Evolutionary conservation across 2,888 invertebrate species (phyloP).

Genomic region (Drosophila prostipennis): DNA sequence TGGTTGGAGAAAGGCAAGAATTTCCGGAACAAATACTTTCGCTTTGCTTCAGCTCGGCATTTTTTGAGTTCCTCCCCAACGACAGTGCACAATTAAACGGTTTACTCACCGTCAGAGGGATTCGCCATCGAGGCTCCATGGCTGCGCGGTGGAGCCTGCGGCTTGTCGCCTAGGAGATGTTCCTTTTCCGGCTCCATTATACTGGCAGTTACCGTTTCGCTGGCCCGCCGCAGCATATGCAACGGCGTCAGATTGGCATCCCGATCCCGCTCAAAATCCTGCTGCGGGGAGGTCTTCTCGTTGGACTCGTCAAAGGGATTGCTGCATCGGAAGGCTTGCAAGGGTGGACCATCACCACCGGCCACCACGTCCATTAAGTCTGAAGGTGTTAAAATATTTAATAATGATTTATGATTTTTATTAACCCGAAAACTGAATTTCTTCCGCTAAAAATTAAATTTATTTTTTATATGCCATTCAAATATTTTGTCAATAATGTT

Average conservation of each 20-base stretch:
- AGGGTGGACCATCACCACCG: conserved; percentile 41
- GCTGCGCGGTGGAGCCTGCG: conserved; percentile 50
- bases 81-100: conserved; percentile 4
- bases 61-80: neutral
- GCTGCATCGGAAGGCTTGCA: conserved; percentile 47
- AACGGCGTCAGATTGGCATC: conserved; percentile 45
- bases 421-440: too few species aligned
- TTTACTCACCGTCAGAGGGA: conserved; percentile 47
- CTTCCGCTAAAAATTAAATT: too few species aligned
- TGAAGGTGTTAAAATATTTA: neutral
- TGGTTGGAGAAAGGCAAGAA: conserved; percentile 29
- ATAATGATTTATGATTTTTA: too few species aligned
- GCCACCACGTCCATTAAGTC: conserved; percentile 53
- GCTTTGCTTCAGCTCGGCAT: conserved; percentile 18
- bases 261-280: neutral
- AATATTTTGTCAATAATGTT: too few species aligned
- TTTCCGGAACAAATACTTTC: conserved; percentile 52
- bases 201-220: conserved; percentile 58
- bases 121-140: conserved; percentile 9
- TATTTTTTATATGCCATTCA: too few species aligned
- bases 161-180: conserved; percentile 53
- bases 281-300: neutral
- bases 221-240: conserved; percentile 57
- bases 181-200: conserved; percentile 62
- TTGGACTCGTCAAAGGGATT: conserved; percentile 29